These are phyloP conservation scores for Speoplatyrhinus poulsoni DNA, from an alignment of 2,113 vertebrate genomes.

Conservation along the genomic window DNA sequence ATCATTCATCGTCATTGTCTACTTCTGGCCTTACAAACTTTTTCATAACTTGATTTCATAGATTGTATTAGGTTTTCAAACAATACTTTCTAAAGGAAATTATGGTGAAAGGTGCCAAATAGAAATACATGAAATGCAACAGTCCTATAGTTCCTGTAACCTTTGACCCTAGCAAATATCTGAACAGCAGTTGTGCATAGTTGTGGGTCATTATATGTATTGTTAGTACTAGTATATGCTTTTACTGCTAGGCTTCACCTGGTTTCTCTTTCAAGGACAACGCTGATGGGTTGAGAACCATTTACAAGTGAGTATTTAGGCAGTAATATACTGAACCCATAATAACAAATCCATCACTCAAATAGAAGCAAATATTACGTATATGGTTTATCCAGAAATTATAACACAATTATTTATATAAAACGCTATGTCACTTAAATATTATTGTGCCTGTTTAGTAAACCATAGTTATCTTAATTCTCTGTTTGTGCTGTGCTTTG, in stretches of 20 bases:
- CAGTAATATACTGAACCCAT: neutral
- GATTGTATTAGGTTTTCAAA: too few species aligned
- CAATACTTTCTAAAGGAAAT: neutral
- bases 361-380: too few species aligned
- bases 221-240: constrained; percentile 19
- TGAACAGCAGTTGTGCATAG: constrained; percentile 45
- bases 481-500: neutral
- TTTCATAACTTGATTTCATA: too few species aligned
- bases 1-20: too few species aligned
- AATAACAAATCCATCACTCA: neutral
- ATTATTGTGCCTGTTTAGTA: too few species aligned
- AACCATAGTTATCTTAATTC: too few species aligned
- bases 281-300: neutral
- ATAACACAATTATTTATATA: too few species aligned
- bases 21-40: too few species aligned
- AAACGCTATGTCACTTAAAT: too few species aligned
- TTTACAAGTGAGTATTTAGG: constrained; percentile 2
- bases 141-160: constrained; percentile 29
- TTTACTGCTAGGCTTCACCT: constrained; percentile 43
- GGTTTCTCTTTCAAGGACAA: constrained; percentile 47
- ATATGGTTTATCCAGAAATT: too few species aligned
- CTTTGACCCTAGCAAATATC: constrained; percentile 28
- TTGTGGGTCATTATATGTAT: constrained; percentile 44
- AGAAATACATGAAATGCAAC: constrained; percentile 6
- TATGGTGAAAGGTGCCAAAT: neutral